Base-by-base conservation (phyloP, 2,797 vertebrate genomes). In the Syngnathus acus region DNA sequence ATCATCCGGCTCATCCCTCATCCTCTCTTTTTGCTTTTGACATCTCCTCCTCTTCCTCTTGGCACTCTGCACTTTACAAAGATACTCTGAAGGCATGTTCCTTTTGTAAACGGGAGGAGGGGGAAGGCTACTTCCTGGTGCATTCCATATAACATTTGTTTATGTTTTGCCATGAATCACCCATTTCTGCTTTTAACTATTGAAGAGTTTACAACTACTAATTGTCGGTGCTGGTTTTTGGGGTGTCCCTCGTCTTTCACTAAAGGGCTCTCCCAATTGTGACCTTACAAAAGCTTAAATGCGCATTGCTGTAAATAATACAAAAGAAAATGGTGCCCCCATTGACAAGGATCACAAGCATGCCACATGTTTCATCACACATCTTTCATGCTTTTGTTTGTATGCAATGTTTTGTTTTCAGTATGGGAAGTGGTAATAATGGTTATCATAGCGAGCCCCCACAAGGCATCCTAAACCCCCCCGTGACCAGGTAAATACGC, bases 371-470 rank as follows among this genome's bases (percentile, higher is more conserved):
- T 16, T 64, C 63, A 64, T 50, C 47, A 7, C 26, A 19, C 63
- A 51, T 64, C 65, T 40, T 32, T 43, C 65, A 38, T 47, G 53
- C 2, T 65, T 45, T 39, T 50, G 37, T 66, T 43, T 57, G 65
- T 66, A 45, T 48, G 65, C 74, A 50, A 87, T 91, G 88, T 93
- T 96, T 91, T 93, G 84, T 94, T 94, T 84, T 86, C 94, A 96
- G 93, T 95, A 90, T 92, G 83, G 93, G 94, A 96, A 95, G 92
- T 93, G 91, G 93, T 97, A 95, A 92, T 94, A 94, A 94, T 94
- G 94, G 94, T 97, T 98, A 97, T 96, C 94, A 94, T 95, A 96
- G 92, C 91, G 92, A 96, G 77, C 85, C 81, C 81, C 91, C 93
- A 79, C 93, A 92, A 91, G 93, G 93, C 94, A 91, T 94, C 90